phyloP scores from a whole-genome alignment of 2,888 invertebrate genomes.

The Stenotaenia linearis region DNA sequence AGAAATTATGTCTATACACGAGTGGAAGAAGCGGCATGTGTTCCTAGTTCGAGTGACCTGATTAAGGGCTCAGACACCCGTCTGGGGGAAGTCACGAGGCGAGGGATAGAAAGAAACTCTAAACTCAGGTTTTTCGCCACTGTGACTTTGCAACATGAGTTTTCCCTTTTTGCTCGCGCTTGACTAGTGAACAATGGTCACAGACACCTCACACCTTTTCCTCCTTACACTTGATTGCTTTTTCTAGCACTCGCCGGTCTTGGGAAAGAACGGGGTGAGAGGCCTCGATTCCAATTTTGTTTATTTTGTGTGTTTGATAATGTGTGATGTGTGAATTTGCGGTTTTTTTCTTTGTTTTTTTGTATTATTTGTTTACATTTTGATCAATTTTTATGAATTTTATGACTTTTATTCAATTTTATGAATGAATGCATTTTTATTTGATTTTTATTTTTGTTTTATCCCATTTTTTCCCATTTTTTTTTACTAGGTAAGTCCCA shows the following conservation, averaged over 20 bases:
- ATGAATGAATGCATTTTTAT: background rate
- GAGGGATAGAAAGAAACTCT: background rate
- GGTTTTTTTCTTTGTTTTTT: background rate
- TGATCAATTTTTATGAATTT: background rate
- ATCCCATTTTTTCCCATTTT: background rate
- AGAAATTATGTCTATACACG: background rate
- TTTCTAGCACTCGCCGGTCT: background rate
- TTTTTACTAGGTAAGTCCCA: constrained; percentile 29
- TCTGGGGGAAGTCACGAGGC: background rate
- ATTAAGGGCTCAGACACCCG: background rate
- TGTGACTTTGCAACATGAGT: background rate
- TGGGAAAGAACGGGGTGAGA: background rate
- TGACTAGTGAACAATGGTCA: background rate
- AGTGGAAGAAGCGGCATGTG: background rate
- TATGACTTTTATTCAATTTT: background rate
- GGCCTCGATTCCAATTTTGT: background rate
- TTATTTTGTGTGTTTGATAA: background rate
- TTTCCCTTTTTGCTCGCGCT: background rate
- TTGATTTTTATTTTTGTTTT: background rate
- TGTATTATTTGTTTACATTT: background rate
- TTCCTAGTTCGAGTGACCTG: background rate
- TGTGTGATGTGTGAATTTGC: background rate
- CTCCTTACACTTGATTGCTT: background rate
- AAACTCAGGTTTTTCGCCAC: background rate
- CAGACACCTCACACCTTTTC: background rate